phyloP scores from a whole-genome alignment of 1,140 invertebrate species.

The Megathymus violae region DNA sequence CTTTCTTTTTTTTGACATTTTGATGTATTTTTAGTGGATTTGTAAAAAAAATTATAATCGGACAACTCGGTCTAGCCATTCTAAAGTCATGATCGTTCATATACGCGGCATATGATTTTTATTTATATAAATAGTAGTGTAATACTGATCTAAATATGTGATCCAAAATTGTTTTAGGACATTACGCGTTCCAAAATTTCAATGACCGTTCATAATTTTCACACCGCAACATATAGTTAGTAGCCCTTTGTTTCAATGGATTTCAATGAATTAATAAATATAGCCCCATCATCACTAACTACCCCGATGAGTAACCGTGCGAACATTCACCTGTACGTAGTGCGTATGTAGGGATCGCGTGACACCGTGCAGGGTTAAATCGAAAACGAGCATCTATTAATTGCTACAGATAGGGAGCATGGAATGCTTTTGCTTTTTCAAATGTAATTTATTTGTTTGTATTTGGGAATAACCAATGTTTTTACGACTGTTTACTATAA shows the following conservation, averaged over 20 bases:
- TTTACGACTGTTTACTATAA: not conserved
- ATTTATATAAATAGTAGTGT: too few species aligned
- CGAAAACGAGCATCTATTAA: slow-evolving; percentile 46
- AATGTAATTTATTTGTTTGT: slow-evolving; percentile 37
- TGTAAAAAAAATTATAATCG: too few species aligned
- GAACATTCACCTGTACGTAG: slow-evolving; percentile 67
- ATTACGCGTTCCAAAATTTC: too few species aligned
- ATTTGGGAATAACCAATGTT: not conserved
- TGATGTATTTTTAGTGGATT: too few species aligned
- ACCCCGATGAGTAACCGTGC: slow-evolving; percentile 42
- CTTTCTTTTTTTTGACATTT: too few species aligned
- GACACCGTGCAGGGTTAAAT: slow-evolving; percentile 43
- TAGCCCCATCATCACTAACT: slow-evolving; percentile 6
- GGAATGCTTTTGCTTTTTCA: slow-evolving; percentile 28
- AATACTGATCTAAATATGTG: too few species aligned
- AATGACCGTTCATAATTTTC: not conserved
- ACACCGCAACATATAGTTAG: not conserved
- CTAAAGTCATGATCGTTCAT: too few species aligned
- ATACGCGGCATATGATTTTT: too few species aligned
- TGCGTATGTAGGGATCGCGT: slow-evolving; percentile 41
- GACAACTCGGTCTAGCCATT: too few species aligned
- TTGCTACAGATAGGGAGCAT: slow-evolving; percentile 41
- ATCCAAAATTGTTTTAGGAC: too few species aligned
- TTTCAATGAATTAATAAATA: slow-evolving; percentile 16
- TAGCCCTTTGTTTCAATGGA: slow-evolving; percentile 5